phyloP scores from a whole-genome alignment of 2,113 vertebrate genomes.

The Rhodinocichla rosea region DNA sequence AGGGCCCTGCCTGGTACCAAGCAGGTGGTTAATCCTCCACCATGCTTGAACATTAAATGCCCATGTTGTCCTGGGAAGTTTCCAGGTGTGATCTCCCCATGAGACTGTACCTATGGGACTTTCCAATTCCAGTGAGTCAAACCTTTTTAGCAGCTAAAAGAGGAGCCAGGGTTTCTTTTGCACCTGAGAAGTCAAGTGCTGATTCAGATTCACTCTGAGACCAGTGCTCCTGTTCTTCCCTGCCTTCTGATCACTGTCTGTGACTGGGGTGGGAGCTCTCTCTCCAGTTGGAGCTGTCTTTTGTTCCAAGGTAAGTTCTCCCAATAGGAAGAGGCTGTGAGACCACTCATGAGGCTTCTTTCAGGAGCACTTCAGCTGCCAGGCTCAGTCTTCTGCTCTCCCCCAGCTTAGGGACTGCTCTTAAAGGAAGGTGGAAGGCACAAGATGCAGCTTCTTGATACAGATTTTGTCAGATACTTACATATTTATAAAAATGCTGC shows the following conservation, averaged over 20 bases:
- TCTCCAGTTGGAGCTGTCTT: constrained; percentile 23
- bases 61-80: neutral
- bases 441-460: neutral
- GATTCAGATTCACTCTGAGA: neutral
- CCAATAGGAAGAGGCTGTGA: neutral
- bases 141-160: neutral
- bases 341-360: neutral
- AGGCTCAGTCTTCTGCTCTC: neutral
- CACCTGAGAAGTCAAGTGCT: neutral
- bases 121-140: neutral
- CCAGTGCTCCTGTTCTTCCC: neutral
- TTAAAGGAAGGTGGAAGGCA: neutral
- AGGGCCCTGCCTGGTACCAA: neutral
- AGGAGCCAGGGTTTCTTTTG: neutral
- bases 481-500: neutral
- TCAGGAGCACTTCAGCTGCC: neutral
- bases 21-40: neutral
- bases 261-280: constrained; percentile 28
- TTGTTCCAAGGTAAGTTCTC: constrained; percentile 60
- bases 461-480: neutral
- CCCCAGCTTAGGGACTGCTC: neutral
- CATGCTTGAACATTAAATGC: neutral
- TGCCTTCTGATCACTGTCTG: neutral
- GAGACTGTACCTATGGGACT: neutral
- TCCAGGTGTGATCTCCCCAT: neutral